These are phyloP conservation scores for Scomber colias DNA, from an alignment of 2,113 vertebrate genomes.

Conservation along the genomic window DNA sequence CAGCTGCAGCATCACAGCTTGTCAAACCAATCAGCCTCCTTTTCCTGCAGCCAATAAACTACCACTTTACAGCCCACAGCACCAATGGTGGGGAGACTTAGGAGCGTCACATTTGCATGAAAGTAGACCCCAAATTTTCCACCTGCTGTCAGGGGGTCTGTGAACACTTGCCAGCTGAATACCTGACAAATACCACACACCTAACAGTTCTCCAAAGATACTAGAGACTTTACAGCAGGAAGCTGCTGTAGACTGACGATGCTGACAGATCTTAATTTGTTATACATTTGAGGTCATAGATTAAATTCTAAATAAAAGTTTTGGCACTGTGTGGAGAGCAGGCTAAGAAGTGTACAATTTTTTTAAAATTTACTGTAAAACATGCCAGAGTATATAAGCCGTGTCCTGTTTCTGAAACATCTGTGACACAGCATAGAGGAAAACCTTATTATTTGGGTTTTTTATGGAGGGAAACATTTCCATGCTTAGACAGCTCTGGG, in stretches of 20 bases:
- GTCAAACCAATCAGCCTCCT: slow-evolving; percentile 44
- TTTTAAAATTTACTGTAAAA: not conserved
- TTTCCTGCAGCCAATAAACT: slow-evolving; percentile 67
- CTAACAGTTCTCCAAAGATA: not conserved
- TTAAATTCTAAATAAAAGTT: not conserved
- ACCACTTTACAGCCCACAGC: slow-evolving; percentile 8
- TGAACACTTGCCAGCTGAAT: slow-evolving; percentile 11
- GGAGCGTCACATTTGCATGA: slow-evolving; percentile 52
- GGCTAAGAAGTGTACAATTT: not conserved
- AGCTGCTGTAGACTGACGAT: not conserved
- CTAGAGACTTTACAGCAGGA: not conserved
- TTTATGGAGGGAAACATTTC: slow-evolving; percentile 42
- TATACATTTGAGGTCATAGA: not conserved
- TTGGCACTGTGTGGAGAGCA: not conserved
- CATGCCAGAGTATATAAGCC: not conserved
- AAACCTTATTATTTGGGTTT: slow-evolving; percentile 28
- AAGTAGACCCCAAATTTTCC: slow-evolving; percentile 59
- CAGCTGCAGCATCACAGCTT: slow-evolving; percentile 56
- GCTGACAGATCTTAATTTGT: too few species aligned
- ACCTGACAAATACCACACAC: not conserved
- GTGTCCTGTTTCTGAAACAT: slow-evolving; percentile 17
- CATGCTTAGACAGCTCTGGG: slow-evolving; percentile 45
- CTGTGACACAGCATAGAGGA: not conserved
- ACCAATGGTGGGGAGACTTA: slow-evolving; percentile 16
- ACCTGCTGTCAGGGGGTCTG: slow-evolving; percentile 68